Base-by-base conservation (phyloP, 2,888 invertebrate genomes). In the Phymatocera aterrima region DNA sequence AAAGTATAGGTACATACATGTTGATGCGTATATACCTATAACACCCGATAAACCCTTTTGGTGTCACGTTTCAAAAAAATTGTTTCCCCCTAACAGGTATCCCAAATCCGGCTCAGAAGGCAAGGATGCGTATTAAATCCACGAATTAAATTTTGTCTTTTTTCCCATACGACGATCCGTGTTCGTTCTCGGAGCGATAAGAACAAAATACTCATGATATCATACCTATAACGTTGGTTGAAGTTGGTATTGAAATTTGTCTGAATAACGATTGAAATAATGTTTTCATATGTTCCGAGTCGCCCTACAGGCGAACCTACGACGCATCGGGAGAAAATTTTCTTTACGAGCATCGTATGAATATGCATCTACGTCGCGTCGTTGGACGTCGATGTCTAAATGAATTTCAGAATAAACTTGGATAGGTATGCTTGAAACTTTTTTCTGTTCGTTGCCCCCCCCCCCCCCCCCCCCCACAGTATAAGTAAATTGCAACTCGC, bases 301-400 rank as follows among this genome's bases (percentile, higher is more conserved):
- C n/a, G n/a, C n/a, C n/a, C n/a, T n/a, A n/a, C n/a, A n/a, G n/a
- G n/a, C n/a, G n/a, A n/a, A n/a, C n/a, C n/a, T n/a, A n/a, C n/a
- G n/a, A 28, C 21, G 3, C 3, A 15, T 57, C 1, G 28, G 15
- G 34, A 37, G 64, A 37, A 64, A 15, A 18, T 46, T 46, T 40
- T 37, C 77, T 70, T 72, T 60, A 40, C 10, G 24, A 21, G 18
- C 24, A 43, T 34, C 31, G 21, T 54, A 79, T 21, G 28, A 12
- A 54, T 51, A 12, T 21, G 34, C 65, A 40, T 61, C 48, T 40
- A 65, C 78, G 60, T 54, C 31, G 28, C 51, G 64, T 83, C 81
- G 84, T 88, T 88, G 88, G 88, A 84, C 79, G 78, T 77, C 78
- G 78, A 51, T 78, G 83, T 84, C 88, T 89, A 88, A 89, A 83